Evolutionary conservation across 92 coral and sea anemone genomes (phyloP).

Genomic region (Meandrina meandrites): DNA sequence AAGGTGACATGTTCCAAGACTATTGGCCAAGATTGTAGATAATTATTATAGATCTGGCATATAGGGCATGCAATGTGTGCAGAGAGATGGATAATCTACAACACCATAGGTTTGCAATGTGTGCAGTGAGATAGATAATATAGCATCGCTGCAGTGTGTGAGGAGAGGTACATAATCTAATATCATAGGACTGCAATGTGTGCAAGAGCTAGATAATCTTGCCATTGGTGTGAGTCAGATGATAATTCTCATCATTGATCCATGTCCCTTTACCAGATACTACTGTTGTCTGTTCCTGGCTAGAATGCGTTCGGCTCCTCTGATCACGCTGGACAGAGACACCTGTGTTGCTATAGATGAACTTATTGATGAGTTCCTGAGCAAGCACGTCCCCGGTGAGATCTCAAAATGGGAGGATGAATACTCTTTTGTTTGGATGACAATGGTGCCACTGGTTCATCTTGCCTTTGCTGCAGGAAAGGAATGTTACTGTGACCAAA

Average conservation of each 20-base stretch:
- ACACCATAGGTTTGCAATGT: not conserved
- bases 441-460: constrained; percentile 85
- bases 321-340: constrained; percentile 34
- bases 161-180: not conserved
- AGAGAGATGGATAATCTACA: not conserved
- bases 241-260: not conserved
- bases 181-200: not conserved
- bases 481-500: not conserved
- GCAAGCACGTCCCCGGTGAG: constrained; percentile 42
- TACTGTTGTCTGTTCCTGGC: constrained; percentile 71
- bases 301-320: constrained; percentile 65
- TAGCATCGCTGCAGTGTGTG: too few species aligned
- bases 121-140: constrained; percentile 1
- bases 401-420: constrained; percentile 64
- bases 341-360: constrained; percentile 45
- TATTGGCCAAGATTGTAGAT: too few species aligned
- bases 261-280: constrained; percentile 38
- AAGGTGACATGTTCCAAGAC: too few species aligned
- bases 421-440: constrained; percentile 83
- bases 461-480: constrained; percentile 77
- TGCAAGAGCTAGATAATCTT: constrained; percentile 2
- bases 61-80: too few species aligned
- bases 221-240: not conserved
- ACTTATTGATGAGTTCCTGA: constrained; percentile 65
- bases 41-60: too few species aligned